Conservation (phyloP, 2,888 invertebrate species). For the Drosophila merina region DNA sequence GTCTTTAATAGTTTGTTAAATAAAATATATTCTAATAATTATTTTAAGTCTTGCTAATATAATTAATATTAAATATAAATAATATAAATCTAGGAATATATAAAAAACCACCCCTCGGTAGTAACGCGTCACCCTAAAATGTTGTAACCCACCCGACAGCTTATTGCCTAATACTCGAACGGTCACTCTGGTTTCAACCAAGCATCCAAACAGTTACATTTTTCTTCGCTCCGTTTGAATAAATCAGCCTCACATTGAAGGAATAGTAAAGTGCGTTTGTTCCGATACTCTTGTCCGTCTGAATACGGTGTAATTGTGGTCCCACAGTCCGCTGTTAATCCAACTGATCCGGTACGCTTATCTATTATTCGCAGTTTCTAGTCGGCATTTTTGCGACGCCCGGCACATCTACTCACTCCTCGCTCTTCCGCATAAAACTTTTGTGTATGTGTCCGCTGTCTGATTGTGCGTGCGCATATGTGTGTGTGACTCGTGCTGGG, state of each 20-base stretch:
- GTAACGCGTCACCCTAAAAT: not conserved
- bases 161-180: not conserved
- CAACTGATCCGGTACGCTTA: conserved; percentile 35
- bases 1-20: no score
- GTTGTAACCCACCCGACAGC: no score
- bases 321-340: conserved; percentile 5
- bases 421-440: conserved; percentile 9
- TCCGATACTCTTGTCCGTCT: not conserved
- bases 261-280: not conserved
- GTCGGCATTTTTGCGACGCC: conserved; percentile 75
- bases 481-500: conserved; percentile 60
- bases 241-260: not conserved
- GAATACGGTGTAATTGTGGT: conserved; percentile 21
- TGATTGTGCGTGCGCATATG: conserved; percentile 28
- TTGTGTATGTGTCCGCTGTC: conserved; percentile 37
- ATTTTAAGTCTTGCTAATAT: no score
- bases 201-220: conserved; percentile 37
- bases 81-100: no score
- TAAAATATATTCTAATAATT: no score
- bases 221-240: conserved; percentile 4
- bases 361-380: conserved; percentile 34
- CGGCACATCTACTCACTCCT: conserved; percentile 50
- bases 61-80: no score
- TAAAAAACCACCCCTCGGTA: not conserved
- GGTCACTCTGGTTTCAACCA: conserved; percentile 26